Base-by-base conservation (phyloP, 2,113 vertebrate species). In the Canis aureus region DNA sequence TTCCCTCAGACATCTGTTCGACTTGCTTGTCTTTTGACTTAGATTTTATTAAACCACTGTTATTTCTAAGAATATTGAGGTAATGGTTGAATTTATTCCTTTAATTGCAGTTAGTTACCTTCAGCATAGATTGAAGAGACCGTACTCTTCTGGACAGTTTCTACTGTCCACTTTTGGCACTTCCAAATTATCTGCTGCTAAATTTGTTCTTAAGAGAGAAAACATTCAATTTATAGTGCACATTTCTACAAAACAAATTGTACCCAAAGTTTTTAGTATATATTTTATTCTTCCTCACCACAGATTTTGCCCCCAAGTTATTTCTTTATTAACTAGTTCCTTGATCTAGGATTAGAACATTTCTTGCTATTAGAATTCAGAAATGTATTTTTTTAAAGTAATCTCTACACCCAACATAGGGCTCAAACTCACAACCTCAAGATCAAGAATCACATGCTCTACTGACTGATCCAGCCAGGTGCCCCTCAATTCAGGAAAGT, bases 281-380 rank as follows among this genome's bases (percentile, higher is more conserved):
- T 15, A 53, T 51, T 69, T 86, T 82, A 86, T 94, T 64, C 35
- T 94, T 89, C 3, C 12, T 97, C 19, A 78, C 22, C 49, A 87
- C 43, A 82, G 51, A 7, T 78, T 89, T 92, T 85, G 19, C 16
- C 79, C 19, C 29, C 27, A 96, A 64, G 22, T 95, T 35, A 4
- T 87, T 89, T 89, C 51, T 80, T 96, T 95, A 25, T 9, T 57
- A 95, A 78, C 23, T n/a, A 85, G 11, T 73, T 29, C 51, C 22
- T 89, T 82, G 60, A 64, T 89, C 27, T 94, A 43, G 91, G 43
- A 76, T 83, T 90, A 96, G 38, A 91, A 79, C 8, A 76, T 94
- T 97, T 96, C 53, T 83, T 91, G 59, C 29, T 94, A 32, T 86
- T 94, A 94, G 66, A 93, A 71, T 94, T 86, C 79, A 96, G 38